Conservation (phyloP, 2,113 vertebrate species). For the Lophotis ruficrista region DNA sequence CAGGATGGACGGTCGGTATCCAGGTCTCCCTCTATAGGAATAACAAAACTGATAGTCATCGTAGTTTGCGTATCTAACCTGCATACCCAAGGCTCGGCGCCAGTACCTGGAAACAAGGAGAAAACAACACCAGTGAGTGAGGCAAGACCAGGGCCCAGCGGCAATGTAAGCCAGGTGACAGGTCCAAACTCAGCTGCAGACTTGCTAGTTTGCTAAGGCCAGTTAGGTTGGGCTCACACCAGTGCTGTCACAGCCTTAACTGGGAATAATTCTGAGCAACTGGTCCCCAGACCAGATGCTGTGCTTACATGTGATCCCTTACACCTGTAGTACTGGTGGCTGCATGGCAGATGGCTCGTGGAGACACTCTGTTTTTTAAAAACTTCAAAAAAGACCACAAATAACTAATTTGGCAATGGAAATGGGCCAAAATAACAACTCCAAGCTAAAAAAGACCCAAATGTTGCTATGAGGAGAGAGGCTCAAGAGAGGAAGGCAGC, state of each 20-base stretch:
- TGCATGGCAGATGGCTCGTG: background rate
- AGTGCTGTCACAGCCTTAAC: background rate
- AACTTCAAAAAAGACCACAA: background rate
- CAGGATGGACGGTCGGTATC: constrained; percentile 82
- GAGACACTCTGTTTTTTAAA: background rate
- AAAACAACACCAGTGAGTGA: background rate
- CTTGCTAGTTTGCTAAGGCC: background rate
- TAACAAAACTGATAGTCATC: constrained; percentile 92
- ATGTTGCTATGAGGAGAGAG: background rate
- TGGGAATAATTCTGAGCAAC: background rate
- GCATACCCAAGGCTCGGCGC: constrained; percentile 86
- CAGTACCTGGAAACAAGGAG: constrained; percentile 78
- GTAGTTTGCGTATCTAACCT: constrained; percentile 75
- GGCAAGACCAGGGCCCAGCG: background rate
- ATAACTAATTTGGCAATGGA: background rate
- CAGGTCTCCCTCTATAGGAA: constrained; percentile 83
- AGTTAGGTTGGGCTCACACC: background rate
- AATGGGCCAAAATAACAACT: background rate
- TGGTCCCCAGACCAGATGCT: background rate
- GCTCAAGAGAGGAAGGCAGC: background rate
- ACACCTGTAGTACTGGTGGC: background rate
- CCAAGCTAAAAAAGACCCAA: background rate
- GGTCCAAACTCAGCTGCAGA: background rate
- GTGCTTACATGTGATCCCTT: background rate
- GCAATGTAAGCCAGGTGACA: background rate